Percentiles rank a stretch among this genome's conserved stretches.
Conservation (phyloP, 2,113 vertebrate species). For the Paramisgurnus dabryanus region DNA sequence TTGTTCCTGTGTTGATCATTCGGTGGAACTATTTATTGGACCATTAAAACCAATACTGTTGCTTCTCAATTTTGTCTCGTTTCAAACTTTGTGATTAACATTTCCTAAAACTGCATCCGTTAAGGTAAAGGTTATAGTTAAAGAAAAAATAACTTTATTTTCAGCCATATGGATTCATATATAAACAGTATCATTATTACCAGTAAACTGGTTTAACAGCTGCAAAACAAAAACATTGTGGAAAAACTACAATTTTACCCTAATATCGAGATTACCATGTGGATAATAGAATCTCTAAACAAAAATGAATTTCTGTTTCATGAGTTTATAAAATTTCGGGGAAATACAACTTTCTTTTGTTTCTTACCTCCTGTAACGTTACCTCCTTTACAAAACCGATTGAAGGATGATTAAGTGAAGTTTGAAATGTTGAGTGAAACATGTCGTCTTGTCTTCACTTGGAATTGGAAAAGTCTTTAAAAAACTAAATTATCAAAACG, state of each 20-base stretch:
- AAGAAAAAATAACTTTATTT: background rate
- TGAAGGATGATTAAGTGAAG: no score
- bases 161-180: background rate
- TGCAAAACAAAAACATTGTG: background rate
- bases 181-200: background rate
- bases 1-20: slow-evolving; percentile 54
- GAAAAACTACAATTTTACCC: background rate
- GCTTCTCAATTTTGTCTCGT: slow-evolving; percentile 53
- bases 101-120: background rate
- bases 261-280: background rate
- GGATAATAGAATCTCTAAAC: no score
- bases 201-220: background rate
- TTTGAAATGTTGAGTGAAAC: background rate
- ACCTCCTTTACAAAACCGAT: no score
- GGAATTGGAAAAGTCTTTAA: no score
- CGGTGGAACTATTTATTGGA: slow-evolving; percentile 76
- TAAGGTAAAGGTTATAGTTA: background rate
- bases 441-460: no score
- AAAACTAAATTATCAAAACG: no score
- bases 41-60: slow-evolving; percentile 71
- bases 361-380: no score
- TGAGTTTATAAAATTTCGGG: no score
- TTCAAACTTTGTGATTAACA: background rate
- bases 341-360: no score
- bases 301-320: no score